Evolutionary conservation across 2,888 invertebrate species (phyloP).

Genomic region (Luperina nickerlii): DNA sequence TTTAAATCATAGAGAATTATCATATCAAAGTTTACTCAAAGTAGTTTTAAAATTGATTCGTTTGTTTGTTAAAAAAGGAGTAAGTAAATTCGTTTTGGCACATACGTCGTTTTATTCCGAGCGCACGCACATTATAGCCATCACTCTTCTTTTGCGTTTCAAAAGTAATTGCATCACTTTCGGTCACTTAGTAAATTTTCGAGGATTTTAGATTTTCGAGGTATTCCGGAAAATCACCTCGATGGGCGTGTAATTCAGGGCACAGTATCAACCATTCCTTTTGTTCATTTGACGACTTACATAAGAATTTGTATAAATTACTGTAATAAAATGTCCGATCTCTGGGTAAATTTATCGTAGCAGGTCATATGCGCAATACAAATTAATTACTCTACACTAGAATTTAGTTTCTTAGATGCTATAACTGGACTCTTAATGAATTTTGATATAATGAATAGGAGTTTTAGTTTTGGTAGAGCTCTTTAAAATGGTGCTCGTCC

Average conservation of each 20-base stretch:
- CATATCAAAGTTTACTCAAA: too few relatives aligned
- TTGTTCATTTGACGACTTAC: neutral
- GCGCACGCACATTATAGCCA: too few relatives aligned
- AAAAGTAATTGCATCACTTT: too few relatives aligned
- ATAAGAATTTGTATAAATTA: constrained; percentile 10
- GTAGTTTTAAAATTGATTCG: too few relatives aligned
- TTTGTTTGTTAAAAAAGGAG: too few relatives aligned
- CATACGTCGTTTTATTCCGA: too few relatives aligned
- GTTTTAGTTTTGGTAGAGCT: neutral
- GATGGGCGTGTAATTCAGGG: constrained; percentile 22
- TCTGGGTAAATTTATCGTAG: constrained; percentile 17
- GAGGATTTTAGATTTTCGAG: too few relatives aligned
- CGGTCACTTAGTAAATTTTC: too few relatives aligned
- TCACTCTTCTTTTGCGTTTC: too few relatives aligned
- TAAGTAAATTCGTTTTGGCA: too few relatives aligned
- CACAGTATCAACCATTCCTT: constrained; percentile 27
- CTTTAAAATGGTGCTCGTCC: neutral
- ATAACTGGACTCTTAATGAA: neutral
- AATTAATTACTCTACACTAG: constrained; percentile 18
- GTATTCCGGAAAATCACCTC: constrained; percentile 2
- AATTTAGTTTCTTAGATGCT: neutral
- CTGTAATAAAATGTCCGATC: constrained; percentile 11
- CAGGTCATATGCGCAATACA: neutral
- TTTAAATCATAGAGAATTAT: too few relatives aligned
- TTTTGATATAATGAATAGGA: constrained; percentile 15